Evolutionary conservation across 2,797 vertebrate genomes (phyloP), one percentile per base, ranked within the genome.

Genomic region (Aldrovandia affinis): DNA sequence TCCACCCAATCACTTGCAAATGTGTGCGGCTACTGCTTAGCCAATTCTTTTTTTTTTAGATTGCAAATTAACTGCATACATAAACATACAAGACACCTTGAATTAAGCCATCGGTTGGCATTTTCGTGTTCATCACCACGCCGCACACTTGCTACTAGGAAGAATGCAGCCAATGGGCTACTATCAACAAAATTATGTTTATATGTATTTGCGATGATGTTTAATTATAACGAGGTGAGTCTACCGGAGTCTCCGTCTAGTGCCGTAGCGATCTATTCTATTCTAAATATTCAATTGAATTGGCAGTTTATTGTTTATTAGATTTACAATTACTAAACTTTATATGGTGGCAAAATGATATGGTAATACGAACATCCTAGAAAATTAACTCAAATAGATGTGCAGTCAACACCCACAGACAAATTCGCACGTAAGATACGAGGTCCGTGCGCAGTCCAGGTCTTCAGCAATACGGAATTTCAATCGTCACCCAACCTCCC

Each of bases 341-440:
- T 12, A 50, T 50, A 5, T 39, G 18, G 54, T 30, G 6, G n/a
- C 2, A 52, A 52, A 28, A 52, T 30, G 12, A 25, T 20, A 50
- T 79, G 78, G n/a, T n/a, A 50, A 30, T 44, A 55, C 25, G 28
- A 25, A 79, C 52, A 52, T 79, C 50, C 8, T 20, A 14, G 1
- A 36, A 73, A 88, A 87, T 88, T 91, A 85, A 89, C 89, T 83
- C 83, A 90, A 84, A 88, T 89, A 89, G 89, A 87, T 90, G 90
- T 90, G 89, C 86, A 81, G 39, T 90, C 92, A 77, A 93, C 92
- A 91, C 93, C 88, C 92, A 92, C 91, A 85, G 87, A 89, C 91
- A 85, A 85, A 70, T 28, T 54, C 50, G 78, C 44, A 79, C 42
- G 47, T 18, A 54, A 65, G 25, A 65, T 65, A 79, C 50, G 47